These are phyloP conservation scores for Styela plicata DNA, from an alignment of 23 tunicate species.

Conservation along the genomic window DNA sequence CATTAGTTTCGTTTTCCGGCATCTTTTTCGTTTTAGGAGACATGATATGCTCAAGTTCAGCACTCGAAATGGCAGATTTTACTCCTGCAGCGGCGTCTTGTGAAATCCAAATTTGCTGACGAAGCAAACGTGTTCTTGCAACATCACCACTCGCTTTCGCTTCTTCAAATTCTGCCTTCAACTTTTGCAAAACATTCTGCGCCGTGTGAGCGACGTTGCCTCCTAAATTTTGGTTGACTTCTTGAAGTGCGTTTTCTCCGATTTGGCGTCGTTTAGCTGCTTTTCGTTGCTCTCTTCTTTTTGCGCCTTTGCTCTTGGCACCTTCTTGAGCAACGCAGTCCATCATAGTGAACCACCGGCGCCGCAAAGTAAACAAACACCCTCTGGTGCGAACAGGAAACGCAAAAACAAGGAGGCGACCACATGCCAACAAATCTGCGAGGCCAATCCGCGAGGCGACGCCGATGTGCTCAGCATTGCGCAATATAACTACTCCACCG, in stretches of 20 bases:
- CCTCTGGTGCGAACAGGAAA: too few species aligned
- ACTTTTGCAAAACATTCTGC: background rate
- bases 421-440: too few species aligned
- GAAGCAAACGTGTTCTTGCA: conserved; percentile 10
- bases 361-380: too few species aligned
- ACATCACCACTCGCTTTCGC: conserved; percentile 18
- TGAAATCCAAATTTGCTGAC: conserved; percentile 53
- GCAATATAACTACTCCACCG: background rate
- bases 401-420: too few species aligned
- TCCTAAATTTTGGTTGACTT: background rate
- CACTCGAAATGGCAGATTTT: background rate
- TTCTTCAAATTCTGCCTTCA: conserved; percentile 11
- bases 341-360: background rate
- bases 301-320: background rate
- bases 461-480: background rate
- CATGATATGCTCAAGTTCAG: background rate
- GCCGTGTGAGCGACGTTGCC: background rate
- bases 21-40: background rate
- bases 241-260: background rate
- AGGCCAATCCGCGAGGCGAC: background rate
- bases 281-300: background rate
- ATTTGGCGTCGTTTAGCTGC: background rate
- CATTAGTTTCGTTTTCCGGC: background rate
- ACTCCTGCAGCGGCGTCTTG: conserved; percentile 63
- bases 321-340: background rate